These are phyloP conservation scores for Pyrgilauda ruficollis DNA, from an alignment of 2,113 vertebrate genomes.

Conservation along the genomic window DNA sequence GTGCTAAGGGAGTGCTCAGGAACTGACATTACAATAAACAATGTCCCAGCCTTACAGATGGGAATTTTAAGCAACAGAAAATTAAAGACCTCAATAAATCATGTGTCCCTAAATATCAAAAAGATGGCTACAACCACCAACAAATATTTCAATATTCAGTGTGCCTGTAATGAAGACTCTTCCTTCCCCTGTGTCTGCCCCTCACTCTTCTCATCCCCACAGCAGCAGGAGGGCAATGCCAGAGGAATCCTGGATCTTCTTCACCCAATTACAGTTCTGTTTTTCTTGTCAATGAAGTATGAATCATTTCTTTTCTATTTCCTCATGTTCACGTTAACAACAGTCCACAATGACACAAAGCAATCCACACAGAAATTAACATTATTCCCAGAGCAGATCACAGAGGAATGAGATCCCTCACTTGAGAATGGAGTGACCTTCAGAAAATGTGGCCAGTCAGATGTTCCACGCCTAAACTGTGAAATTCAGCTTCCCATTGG, in stretches of 20 bases:
- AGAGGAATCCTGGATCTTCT: neutral
- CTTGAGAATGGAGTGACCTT: neutral
- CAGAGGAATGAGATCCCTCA: neutral
- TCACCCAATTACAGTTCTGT: neutral
- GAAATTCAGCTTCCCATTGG: neutral
- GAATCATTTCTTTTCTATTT: neutral
- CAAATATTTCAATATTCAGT: neutral
- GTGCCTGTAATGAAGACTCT: neutral
- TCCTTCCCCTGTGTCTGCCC: neutral
- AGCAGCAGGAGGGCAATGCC: neutral
- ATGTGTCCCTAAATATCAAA: neutral
- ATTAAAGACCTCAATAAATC: neutral
- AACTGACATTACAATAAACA: neutral
- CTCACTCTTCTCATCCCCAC: neutral
- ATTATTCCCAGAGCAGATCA: neutral
- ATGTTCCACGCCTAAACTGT: neutral
- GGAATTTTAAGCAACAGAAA: neutral
- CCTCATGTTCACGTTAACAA: neutral
- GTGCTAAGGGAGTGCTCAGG: neutral
- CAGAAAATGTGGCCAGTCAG: neutral
- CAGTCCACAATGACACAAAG: neutral
- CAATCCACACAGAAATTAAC: neutral
- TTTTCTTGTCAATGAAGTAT: neutral
- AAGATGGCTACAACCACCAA: neutral
- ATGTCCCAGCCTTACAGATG: neutral